Base-by-base conservation (phyloP, 2,797 vertebrate genomes). In the Cheirogaleus major region DNA sequence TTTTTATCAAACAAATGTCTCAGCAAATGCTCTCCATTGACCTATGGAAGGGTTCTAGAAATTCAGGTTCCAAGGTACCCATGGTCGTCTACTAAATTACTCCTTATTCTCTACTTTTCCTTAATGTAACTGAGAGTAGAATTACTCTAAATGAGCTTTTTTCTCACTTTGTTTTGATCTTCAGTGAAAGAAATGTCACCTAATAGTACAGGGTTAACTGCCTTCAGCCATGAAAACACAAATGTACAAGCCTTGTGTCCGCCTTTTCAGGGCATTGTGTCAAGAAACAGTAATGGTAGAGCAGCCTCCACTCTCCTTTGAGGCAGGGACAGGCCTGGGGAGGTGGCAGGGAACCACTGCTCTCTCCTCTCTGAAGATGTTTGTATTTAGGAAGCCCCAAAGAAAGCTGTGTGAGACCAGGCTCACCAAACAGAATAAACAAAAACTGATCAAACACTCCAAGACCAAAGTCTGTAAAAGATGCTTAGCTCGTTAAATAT, bases 401-500 rank as follows among this genome's bases (percentile, higher is more conserved):
- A 67, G 45, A 63, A 93, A 75, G 55, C 86, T 95, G 59, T 67
- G 18, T 55, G 92, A 93, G 61, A 92, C 59, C 25, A 89, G 82
- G 3, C 82, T 96, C 82, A 69, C 73, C 83, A 93, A 76, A 95
- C 23, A 83, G 65, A 92, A 89, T 91, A 96, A 95, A 92, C 95
- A 96, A 69, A 94, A 94, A 22, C 82, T 89, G 94, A 96, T 92
- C 55, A 95, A 97, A 97, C 61, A 12, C 45, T 72, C 85, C 38
- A 61, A 96, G 89, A 84, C 48, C 48, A 94, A 75, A 95, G 79
- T 93, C 91, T 89, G 70, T 91, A 76, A 83, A 91, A 97, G 76
- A 96, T 35, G 63, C 73, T 76, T 94, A 96, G 75, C 38, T 38
- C 45, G 73, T 86, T 95, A 97, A 96, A 92, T 89, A 97, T 10